Evolutionary conservation across 2,113 vertebrate species (phyloP), one percentile per base, ranked within the genome.

Genomic region (Hystrix cristata): DNA sequence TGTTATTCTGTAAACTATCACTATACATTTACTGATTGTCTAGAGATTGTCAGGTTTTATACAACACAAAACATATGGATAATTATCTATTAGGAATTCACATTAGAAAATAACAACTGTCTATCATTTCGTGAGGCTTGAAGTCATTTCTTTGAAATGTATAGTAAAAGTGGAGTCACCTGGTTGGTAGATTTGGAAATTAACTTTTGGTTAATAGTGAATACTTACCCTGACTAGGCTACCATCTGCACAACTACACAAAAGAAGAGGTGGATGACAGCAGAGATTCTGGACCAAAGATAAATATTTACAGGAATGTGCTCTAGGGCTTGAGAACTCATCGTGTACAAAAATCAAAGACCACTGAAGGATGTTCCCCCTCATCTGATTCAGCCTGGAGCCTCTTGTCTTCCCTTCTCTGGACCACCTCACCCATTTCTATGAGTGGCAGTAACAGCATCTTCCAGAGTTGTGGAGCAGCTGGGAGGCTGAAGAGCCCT

Each of bases 111-210:
- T 87, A 38, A 15, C 74, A 57, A 46, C n/a, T 79, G 12, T 53
- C 43, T 53, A 55, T 78, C 27, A 72, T 78, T 74, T 89, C 71
- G 18, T 48, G 43, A 72, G 53, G 64, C 53, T 88, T 60, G 53
- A 88, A 38, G n/a, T 65, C 43, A 51, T 64, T 90, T 90, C 80
- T 87, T 57, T n/a, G 38, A 64, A 97, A 91, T 16, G 14, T 83
- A 7, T 74, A 21, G 53, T 53, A 74, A 69, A 93, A 87, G 31
- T 59, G 21, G 64, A 43, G 21, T 72, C 64, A 85, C 25, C 46
- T 55, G 34, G 46, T 62, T 64, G 86, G 38, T 60, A 85, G 13
- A 82, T 62, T 83, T 86, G 69, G 53, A 87, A 87, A 43, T 64
- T n/a, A 31, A 79, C 46, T 72, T 83, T 81, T 86, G 62, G 23